phyloP scores from a whole-genome alignment of 2,888 invertebrate species.

The Orthosia incerta region DNA sequence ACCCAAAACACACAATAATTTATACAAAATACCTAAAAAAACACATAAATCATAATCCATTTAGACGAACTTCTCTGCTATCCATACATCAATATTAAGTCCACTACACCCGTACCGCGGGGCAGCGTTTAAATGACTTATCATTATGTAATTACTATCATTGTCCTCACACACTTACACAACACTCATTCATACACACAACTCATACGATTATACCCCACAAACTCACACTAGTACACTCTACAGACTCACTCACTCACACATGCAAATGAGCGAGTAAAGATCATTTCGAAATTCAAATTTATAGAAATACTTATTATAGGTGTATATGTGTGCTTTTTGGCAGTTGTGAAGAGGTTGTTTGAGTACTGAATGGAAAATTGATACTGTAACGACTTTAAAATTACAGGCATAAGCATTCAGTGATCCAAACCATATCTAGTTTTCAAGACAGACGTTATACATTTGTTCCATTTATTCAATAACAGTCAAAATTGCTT shows the following conservation, averaged over 20 bases:
- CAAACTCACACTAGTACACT: slow-evolving; percentile 18
- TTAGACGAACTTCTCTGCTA: slow-evolving; percentile 67
- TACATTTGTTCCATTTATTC: too few relatives aligned
- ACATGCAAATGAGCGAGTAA: slow-evolving; percentile 60
- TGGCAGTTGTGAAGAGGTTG: slow-evolving; percentile 40
- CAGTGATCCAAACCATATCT: background rate
- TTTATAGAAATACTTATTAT: slow-evolving; percentile 25
- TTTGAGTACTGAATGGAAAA: slow-evolving; percentile 24
- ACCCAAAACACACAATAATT: background rate
- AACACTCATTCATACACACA: slow-evolving; percentile 54
- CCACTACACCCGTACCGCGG: slow-evolving; percentile 83
- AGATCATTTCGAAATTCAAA: slow-evolving; percentile 28
- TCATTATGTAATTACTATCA: slow-evolving; percentile 91
- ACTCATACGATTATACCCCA: slow-evolving; percentile 24
- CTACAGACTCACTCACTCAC: slow-evolving; percentile 18
- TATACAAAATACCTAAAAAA: background rate
- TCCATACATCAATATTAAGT: slow-evolving; percentile 80
- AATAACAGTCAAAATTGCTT: too few relatives aligned
- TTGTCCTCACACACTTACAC: slow-evolving; percentile 79
- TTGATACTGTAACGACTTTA: background rate
- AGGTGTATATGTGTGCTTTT: slow-evolving; percentile 31
- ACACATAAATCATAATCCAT: slow-evolving; percentile 32
- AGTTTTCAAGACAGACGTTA: background rate
- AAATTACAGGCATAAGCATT: too few relatives aligned
- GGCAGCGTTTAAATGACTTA: slow-evolving; percentile 89